Evolutionary conservation across 2,888 invertebrate genomes (phyloP), one percentile per base, ranked within the genome.

Genomic region (Drosophila barbarae): DNA sequence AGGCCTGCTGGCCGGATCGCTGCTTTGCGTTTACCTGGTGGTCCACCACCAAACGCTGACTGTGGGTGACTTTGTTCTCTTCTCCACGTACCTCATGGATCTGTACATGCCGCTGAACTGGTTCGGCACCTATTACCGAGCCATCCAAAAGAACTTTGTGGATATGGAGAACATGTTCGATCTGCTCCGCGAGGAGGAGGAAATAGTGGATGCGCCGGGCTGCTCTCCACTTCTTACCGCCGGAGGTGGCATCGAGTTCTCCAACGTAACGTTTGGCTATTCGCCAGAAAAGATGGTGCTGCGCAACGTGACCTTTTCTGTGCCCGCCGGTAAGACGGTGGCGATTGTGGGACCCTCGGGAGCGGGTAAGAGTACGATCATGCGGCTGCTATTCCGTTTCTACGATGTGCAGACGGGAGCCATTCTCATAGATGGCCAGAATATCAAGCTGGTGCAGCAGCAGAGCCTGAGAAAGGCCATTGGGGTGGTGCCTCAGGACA

Each of bases 161-260:
- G 99, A 99, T 87, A 99, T 99, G 99, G 99, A 99, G 90, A 99
- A 99, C 89, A 98, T 99, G 99, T 97, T 99, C 88, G 98, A 98
- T 77, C 90, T 99, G 69, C 91, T 99, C 84, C 92, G 94, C 38
- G 96, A 97, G 85, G 93, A 95, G 44, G 93, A 95, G 55, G 98
- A 99, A 91, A 93, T 98, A 26, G 91, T 93, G 4, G 98, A 99
- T 90, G 93, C 93, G 0, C 93, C 94, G 0, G 94, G 95, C 55
- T 97, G 98, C 9, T 92, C 92, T 0, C 92, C 93, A 0, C 88
- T 98, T 49, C 61, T 87, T 2, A 87, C 88, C 6, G 78, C 86
- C 8, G 92, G 92, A 55, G 96, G 95, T 18, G 91, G 91, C 46
- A 93, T 99, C 30, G 96, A 97, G 88, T 98, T 99, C 89, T 92